Conservation (phyloP, 2,797 vertebrate species). For the Centropyge bicolor region DNA sequence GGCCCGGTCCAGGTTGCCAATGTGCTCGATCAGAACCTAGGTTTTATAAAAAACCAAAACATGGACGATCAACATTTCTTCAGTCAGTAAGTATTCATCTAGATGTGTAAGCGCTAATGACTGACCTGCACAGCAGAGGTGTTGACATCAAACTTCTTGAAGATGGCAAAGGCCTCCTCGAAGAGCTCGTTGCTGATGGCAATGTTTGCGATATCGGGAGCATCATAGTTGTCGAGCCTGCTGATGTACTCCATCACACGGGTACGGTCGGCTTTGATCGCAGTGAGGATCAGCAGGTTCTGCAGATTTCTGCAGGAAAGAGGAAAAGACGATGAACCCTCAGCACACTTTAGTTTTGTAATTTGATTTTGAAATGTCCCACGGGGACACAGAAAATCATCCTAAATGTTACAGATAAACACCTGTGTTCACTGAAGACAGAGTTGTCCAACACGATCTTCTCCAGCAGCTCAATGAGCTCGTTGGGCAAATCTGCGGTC, state of each 20-base stretch:
- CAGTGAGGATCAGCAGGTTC: slow-evolving; percentile 97
- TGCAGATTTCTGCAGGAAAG: slow-evolving; percentile 90
- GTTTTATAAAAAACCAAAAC: background rate
- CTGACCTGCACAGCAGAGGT: slow-evolving; percentile 97
- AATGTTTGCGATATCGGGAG: slow-evolving; percentile 98
- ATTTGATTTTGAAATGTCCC: background rate
- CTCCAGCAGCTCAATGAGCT: slow-evolving; percentile 95
- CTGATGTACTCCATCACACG: slow-evolving; percentile 99
- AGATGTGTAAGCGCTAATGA: background rate
- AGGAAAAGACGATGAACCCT: background rate
- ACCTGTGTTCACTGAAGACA: slow-evolving; percentile 89
- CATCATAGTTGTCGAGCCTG: slow-evolving; percentile 97
- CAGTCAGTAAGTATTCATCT: background rate
- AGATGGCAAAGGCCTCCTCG: slow-evolving; percentile 98
- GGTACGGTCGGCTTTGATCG: slow-evolving; percentile 98
- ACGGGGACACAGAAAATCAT: background rate
- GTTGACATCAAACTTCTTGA: slow-evolving; percentile 98
- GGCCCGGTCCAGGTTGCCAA: slow-evolving; percentile 97
- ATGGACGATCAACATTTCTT: background rate
- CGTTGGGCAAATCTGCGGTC: slow-evolving; percentile 94
- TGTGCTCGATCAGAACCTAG: slow-evolving; percentile 98
- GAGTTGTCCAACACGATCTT: slow-evolving; percentile 97
- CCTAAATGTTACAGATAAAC: background rate
- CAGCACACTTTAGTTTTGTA: slow-evolving; percentile 10
- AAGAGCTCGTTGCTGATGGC: slow-evolving; percentile 99